Conservation (phyloP, 2,888 invertebrate genomes). For the Eristalis intricaria region DNA sequence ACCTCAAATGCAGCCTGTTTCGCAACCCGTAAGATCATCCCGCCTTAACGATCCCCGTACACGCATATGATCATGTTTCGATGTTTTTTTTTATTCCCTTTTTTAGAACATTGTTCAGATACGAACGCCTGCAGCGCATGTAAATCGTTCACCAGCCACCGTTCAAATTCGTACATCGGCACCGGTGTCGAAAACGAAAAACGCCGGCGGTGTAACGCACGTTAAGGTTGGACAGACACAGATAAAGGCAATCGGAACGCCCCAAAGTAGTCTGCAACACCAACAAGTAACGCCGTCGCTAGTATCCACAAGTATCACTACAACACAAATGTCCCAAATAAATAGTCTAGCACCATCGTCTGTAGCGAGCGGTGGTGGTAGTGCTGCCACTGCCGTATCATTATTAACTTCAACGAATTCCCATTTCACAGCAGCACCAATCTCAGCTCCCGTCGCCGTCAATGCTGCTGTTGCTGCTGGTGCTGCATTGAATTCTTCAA, state of each 20-base stretch:
- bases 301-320: constrained; percentile 77
- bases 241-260: constrained; percentile 79
- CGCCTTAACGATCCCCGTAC: background rate
- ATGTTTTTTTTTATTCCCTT: constrained; percentile 48
- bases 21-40: constrained; percentile 78
- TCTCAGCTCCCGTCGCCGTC: constrained; percentile 76
- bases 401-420: constrained; percentile 70
- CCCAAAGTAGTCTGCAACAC: constrained; percentile 54
- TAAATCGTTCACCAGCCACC: constrained; percentile 77
- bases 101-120: constrained; percentile 80
- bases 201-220: constrained; percentile 76
- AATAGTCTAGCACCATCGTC: constrained; percentile 60
- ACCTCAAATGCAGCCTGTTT: constrained; percentile 78
- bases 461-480: constrained; percentile 66
- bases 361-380: constrained; percentile 21
- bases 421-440: constrained; percentile 62
- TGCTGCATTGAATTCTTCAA: constrained; percentile 26
- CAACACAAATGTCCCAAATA: constrained; percentile 64
- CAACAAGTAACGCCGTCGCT: constrained; percentile 76
- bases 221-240: constrained; percentile 81
- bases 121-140: constrained; percentile 76
- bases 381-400: constrained; percentile 58
- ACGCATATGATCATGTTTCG: background rate
- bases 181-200: constrained; percentile 75
- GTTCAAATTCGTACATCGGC: constrained; percentile 79